Base-by-base conservation (phyloP, 2,888 invertebrate genomes). In the Drosophila siamana region DNA sequence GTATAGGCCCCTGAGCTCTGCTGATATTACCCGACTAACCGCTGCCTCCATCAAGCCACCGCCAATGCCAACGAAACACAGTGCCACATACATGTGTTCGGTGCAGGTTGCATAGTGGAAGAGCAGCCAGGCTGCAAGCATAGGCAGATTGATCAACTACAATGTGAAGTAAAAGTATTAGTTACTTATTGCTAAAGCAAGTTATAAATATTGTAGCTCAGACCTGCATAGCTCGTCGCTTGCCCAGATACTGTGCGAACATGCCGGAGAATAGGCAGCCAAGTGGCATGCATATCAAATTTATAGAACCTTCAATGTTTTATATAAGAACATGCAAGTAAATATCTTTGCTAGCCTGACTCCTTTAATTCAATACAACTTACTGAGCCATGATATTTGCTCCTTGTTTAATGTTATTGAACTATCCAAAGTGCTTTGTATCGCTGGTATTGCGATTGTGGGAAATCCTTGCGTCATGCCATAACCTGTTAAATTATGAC, bases 61-160 rank as follows among this genome's bases (percentile, higher is more conserved):
- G n/a, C 33, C 54, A 33, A 60, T 9, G 8, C 60, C 60, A 36
- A 60, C 22, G 11, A 60, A n/a, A 44, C 60, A 60, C 4, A 60
- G 9, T 1, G 96, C 96, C 5, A 96, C 96, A 90, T 97, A 97
- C 0, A 96, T 96, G 81, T 96, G 91, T 15, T 96, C 95, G 95
- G 52, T 95, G 84, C n/a, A 64, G 30, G 43, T 52, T 0, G 60
- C 54, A 54, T 33, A 54, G 43, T 60, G 41, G 16, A 60, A 60
- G 26, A 60, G 43, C 26, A 60, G 19, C 60, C 60, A 60, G 16
- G 60, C 60, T n/a, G 54, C 43, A 13, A 60, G 9, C 43, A 54
- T 54, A 4, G 60, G 60, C 1, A 60, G 2, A 38, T 60, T 60
- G 2, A 60, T 44, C 2, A 60, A 15, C 60, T 47, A 30, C 11